Evolutionary conservation across 2,797 vertebrate species (phyloP), one percentile per base, ranked within the genome.

Genomic region (Erethizon dorsatum): DNA sequence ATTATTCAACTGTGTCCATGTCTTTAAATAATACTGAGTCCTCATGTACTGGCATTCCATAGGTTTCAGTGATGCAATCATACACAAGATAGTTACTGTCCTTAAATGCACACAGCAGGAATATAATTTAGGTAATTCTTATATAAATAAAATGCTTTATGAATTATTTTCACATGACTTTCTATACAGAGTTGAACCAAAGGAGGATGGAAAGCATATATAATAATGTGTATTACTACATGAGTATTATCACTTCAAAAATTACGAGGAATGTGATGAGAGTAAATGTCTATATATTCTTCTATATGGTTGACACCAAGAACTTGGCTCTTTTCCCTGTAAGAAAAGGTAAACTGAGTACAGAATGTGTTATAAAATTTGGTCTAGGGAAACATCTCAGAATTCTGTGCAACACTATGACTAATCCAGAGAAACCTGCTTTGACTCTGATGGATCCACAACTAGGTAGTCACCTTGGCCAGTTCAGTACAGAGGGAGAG

Each of bases 371-470:
- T 31, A 83, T 67, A 91, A 83, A 83, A 75, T 78, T 80, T 83
- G 54, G n/a, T 71, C 0, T 28, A 71, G 6, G 86, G 33, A 90
- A 85, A 73, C 45, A n/a, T 50, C 83, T 94, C n/a, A 47, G 63
- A 91, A 91, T 75, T 88, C 20, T 31, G 31, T 67, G 28, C 52
- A 79, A 91, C 15, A 26, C 6, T 78, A 52, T 28, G 20, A 69
- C 75, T 90, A 90, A 83, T 61, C 82, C 84, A 63, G 95, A 78
- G 78, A 94, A 83, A 31, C 10, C 41, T 75, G 59, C 59, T 94
- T 54, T 93, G 69, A 37, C 57, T 97, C 33, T 87, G 92, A 67
- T 13, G 63, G 61, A 67, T 56, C 3, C 22, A 54, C 6, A 65
- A 14, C 45, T n/a, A 83, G 41, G 54, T 24, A n/a, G 54, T 85